phyloP scores from a whole-genome alignment of 37 sponge, comb jelly and placozoan species.

The Amphimedon queenslandica region DNA sequence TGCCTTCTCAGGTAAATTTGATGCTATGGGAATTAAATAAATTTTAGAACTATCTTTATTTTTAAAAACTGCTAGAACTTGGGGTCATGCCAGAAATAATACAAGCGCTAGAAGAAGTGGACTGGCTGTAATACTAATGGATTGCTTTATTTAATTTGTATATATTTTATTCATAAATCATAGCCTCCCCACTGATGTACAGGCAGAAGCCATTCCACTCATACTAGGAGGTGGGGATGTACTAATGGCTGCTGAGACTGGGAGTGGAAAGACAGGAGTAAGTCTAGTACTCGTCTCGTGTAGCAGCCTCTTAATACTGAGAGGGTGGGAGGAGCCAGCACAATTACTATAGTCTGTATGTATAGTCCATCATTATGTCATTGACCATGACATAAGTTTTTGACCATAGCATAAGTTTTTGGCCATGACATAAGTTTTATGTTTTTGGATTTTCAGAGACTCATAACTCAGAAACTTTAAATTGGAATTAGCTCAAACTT shows the following conservation, averaged over 20 bases:
- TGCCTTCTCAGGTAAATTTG: constrained; percentile 27
- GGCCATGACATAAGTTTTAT: no score
- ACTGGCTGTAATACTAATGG: constrained; percentile 80
- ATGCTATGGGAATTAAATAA: not conserved
- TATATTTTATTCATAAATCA: no score
- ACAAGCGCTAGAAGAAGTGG: constrained; percentile 87
- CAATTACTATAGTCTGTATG: no score
- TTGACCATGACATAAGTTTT: no score
- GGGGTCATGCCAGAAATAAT: constrained; percentile 89
- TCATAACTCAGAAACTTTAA: no score
- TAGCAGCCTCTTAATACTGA: no score
- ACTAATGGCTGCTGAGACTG: constrained; percentile 64
- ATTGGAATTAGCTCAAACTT: no score
- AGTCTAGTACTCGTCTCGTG: not conserved
- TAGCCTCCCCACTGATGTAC: constrained; percentile 93
- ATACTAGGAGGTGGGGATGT: constrained; percentile 96
- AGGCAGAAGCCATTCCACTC: constrained; percentile 94
- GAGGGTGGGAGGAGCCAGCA: no score
- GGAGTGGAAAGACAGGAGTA: not conserved
- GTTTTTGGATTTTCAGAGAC: no score
- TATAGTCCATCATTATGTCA: no score
- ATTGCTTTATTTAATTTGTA: no score
- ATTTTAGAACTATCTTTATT: not conserved
- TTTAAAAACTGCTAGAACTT: constrained; percentile 37
- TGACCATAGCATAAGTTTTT: no score